A percentile compares a stretch with the other conserved stretches of the same genome.
Evolutionary conservation across 2,113 vertebrate species (phyloP).

Genomic region (Beaufortia kweichowensis): DNA sequence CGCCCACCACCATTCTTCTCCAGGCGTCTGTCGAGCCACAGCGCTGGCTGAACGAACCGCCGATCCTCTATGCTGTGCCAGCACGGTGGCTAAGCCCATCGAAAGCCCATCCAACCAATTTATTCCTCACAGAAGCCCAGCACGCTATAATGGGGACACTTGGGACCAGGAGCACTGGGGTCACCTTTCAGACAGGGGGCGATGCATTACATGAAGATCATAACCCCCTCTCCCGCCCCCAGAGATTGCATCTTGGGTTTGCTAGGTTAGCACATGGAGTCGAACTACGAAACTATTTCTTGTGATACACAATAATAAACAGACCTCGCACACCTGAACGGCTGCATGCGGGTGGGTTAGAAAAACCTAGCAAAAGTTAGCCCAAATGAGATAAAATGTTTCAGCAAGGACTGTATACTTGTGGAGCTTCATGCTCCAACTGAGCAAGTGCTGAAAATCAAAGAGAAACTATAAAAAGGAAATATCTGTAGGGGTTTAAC

Average conservation of each 20-base stretch:
- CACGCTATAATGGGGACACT: constrained; percentile 73
- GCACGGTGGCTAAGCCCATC: constrained; percentile 67
- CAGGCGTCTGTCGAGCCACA: constrained; percentile 32
- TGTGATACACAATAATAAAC: background rate
- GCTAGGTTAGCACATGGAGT: background rate
- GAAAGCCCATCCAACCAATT: constrained; percentile 74
- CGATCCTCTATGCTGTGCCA: constrained; percentile 56
- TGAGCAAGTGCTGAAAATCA: too few species aligned
- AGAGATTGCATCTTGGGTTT: constrained; percentile 29
- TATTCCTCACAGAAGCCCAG: constrained; percentile 69
- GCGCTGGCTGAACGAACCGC: constrained; percentile 66
- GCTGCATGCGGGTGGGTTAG: background rate
- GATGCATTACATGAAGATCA: constrained; percentile 16
- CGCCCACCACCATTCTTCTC: constrained; percentile 64
- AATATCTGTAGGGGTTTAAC: too few species aligned
- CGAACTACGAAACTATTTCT: background rate
- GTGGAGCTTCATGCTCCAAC: too few species aligned
- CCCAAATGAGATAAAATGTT: too few species aligned
- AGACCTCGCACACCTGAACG: background rate
- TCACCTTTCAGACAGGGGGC: constrained; percentile 59
- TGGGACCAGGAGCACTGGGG: constrained; percentile 64
- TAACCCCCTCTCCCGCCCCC: background rate
- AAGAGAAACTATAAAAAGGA: too few species aligned
- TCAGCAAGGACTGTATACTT: too few species aligned
- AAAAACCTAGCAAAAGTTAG: too few species aligned